phyloP scores from a whole-genome alignment of 2,888 invertebrate genomes.

The Melikaiella ostensackeni region DNA sequence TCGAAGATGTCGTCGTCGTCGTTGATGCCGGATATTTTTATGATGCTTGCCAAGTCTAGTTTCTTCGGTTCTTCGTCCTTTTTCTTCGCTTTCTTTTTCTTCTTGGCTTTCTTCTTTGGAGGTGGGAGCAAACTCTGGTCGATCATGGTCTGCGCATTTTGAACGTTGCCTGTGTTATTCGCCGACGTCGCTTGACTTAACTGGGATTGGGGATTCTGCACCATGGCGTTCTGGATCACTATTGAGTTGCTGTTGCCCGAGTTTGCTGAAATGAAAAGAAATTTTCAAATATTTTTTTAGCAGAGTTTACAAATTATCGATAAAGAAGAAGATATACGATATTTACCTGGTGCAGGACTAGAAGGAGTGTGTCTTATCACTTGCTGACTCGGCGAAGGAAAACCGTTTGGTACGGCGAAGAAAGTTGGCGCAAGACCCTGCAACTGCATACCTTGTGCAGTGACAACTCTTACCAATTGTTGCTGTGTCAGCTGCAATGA shows the following conservation, averaged over 20 bases:
- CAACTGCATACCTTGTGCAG: constrained; percentile 81
- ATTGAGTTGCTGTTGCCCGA: constrained; percentile 71
- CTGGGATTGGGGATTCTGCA: constrained; percentile 74
- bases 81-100: constrained; percentile 80
- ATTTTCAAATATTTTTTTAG: constrained; percentile 7
- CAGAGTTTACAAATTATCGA: constrained; percentile 22
- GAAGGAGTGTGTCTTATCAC: constrained; percentile 75
- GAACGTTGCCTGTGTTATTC: constrained; percentile 60
- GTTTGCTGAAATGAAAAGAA: constrained; percentile 63
- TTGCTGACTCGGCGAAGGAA: constrained; percentile 72
- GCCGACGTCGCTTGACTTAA: constrained; percentile 67
- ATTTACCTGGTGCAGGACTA: constrained; percentile 75
- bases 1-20: constrained; percentile 83
- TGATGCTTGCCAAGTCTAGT: constrained; percentile 85
- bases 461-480: constrained; percentile 81
- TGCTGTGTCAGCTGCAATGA: constrained; percentile 77
- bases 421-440: constrained; percentile 76
- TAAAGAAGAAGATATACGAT: background rate
- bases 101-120: constrained; percentile 79
- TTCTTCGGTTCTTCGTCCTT: constrained; percentile 79
- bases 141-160: constrained; percentile 66
- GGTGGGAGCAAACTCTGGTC: constrained; percentile 76
- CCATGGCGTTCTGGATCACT: constrained; percentile 75
- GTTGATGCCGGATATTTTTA: constrained; percentile 86
- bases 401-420: constrained; percentile 76